Base-by-base conservation (phyloP, 2,888 invertebrate genomes). In the Autographa gamma region DNA sequence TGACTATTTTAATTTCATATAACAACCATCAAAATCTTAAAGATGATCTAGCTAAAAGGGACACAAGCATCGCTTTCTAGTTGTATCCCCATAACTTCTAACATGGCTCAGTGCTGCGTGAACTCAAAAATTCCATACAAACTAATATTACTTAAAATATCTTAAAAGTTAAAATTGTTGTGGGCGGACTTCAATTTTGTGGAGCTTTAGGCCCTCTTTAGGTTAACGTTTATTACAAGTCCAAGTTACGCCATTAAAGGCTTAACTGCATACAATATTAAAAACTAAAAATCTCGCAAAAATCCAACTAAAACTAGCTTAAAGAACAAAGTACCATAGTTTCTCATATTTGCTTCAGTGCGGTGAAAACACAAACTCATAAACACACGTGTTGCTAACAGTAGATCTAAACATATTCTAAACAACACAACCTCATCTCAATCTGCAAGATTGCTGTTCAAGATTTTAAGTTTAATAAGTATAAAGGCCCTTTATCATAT, bases 161-260 rank as follows among this genome's bases (percentile, higher is more conserved):
- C 73, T 73, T 76, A 73, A 54, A 66, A 70, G 0, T 78, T 68
- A 65, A 62, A 54, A 43, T 64, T 66, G 9, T 38, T 59, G 52
- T 59, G 52, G 61, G 63, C 61, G 14, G 60, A 73, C 34, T 67
- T 9, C n/a, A 65, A 58, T 67, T 31, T 54, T 43, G 43, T 66
- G 19, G 64, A 41, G 66, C 41, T 59, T 60, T 7, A 14, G 32
- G 19, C 32, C n/a, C 68, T 65, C 43, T 67, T 58, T 11, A 38
- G 58, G 75, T 74, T 66, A 64, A 5, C 19, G 4, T 8, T 25
- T 25, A 9, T 56, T 25, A 25, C 54, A 25, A 19, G 19, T 9
- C 25, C 25, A 25, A 48, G 48, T 48, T 48, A 48, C 7, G n/a
- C 48, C 16, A 14, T 3, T 16, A 4, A 48, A n/a, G 25, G 3